phyloP scores from a whole-genome alignment of 2,888 invertebrate genomes.

The Carterocephalus palaemon region DNA sequence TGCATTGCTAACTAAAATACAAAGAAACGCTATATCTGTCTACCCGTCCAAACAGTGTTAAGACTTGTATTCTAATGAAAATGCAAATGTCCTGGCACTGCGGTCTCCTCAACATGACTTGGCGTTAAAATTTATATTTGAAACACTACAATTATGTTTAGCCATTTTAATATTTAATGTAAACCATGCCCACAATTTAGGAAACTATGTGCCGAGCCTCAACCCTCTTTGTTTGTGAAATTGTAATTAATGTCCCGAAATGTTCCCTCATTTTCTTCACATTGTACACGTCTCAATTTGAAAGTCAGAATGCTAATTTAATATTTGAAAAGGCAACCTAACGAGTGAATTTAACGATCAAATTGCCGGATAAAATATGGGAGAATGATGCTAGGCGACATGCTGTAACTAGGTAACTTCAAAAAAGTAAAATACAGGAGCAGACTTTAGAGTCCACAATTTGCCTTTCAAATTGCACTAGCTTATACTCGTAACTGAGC shows the following conservation, averaged over 20 bases:
- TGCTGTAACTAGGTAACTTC: no score
- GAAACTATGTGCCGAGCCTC: slow-evolving; percentile 4
- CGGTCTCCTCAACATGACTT: slow-evolving; percentile 1
- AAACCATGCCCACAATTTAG: background rate
- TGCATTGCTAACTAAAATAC: no score
- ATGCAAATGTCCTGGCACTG: slow-evolving; percentile 19
- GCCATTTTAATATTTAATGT: slow-evolving; percentile 7
- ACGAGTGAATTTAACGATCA: slow-evolving; percentile 7
- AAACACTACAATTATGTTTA: slow-evolving; percentile 1
- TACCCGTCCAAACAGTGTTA: slow-evolving; percentile 16
- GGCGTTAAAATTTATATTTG: slow-evolving; percentile 1
- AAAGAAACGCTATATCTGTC: slow-evolving; percentile 16
- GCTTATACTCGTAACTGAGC: background rate
- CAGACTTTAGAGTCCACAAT: background rate
- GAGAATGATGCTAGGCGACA: background rate
- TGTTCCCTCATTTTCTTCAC: slow-evolving; percentile 1
- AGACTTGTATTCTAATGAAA: slow-evolving; percentile 13
- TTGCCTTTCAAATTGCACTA: slow-evolving; percentile 6
- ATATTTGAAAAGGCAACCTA: slow-evolving; percentile 12
- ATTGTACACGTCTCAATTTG: slow-evolving; percentile 6
- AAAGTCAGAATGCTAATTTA: slow-evolving; percentile 6
- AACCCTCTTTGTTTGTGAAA: slow-evolving; percentile 2
- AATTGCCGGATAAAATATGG: slow-evolving; percentile 3
- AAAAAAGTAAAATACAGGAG: slow-evolving; percentile 4
- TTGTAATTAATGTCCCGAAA: slow-evolving; percentile 7